These are phyloP conservation scores for Limenitis camilla DNA, from an alignment of 2,888 invertebrate species.

Conservation along the genomic window DNA sequence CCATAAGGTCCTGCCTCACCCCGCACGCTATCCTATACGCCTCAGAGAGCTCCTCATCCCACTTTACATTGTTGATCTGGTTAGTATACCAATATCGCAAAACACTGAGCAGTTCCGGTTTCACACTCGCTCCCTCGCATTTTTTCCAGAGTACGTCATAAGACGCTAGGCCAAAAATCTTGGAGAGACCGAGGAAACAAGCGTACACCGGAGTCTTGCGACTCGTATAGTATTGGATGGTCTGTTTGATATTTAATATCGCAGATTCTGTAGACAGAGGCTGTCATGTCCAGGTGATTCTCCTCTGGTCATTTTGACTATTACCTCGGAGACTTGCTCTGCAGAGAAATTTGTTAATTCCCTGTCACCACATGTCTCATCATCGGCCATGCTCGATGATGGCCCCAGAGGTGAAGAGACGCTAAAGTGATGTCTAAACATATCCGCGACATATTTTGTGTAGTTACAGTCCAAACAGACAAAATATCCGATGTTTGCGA, in stretches of 20 bases:
- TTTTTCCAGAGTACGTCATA: conserved; percentile 18
- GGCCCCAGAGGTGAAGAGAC: background rate
- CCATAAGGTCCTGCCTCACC: conserved; percentile 20
- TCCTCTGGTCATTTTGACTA: conserved; percentile 1
- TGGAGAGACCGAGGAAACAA: conserved; percentile 16
- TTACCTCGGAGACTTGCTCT: background rate
- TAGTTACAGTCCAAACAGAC: conserved; percentile 11
- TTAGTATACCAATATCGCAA: conserved; percentile 23
- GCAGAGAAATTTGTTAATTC: background rate
- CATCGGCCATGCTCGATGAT: background rate
- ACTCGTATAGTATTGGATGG: background rate
- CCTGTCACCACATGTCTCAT: background rate
- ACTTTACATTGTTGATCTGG: conserved; percentile 21
- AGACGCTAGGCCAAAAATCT: conserved; percentile 17
- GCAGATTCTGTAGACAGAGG: conserved; percentile 7
- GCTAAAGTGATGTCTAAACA: conserved; percentile 10
- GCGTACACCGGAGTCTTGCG: conserved; percentile 2
- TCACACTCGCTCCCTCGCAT: conserved; percentile 2
- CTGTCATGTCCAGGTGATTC: conserved; percentile 9
- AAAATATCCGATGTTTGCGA: too few species aligned
- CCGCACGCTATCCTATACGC: conserved; percentile 18
- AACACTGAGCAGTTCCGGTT: background rate
- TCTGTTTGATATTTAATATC: conserved; percentile 6
- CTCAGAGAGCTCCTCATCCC: conserved; percentile 13
- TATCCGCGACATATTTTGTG: conserved; percentile 9